Evolutionary conservation across 2,113 vertebrate genomes (phyloP), one percentile per base, ranked within the genome.

Genomic region (Pteropus alecto): DNA sequence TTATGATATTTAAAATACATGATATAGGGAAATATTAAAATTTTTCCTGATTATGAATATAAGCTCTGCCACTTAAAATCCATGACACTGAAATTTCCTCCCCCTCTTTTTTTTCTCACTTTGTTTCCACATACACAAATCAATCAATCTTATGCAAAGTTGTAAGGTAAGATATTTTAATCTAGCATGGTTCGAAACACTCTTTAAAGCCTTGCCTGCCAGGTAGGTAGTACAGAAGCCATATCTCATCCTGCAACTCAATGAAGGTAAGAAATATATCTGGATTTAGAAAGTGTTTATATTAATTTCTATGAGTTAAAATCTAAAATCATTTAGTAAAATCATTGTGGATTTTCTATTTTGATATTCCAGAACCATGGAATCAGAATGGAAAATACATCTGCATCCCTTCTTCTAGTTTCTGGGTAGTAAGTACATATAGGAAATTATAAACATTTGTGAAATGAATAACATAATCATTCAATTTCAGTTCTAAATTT

Each of bases 1-100:
- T 89, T 78, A 94, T 87, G 82, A 48, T 88, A 90, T 86, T 79
- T 95, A 93, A 91, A 96, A 92, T 87, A 94, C 58, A 92, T 70
- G 11, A 4, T 74, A 26, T 78, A 96, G 65, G 35, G 21, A 90
- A 93, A 95, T 84, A 60, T 78, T 84, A 94, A 90, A 92, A 78
- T 92, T 94, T 91, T 43, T 95, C 26, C 26, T 58, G 43, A 30
- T 8, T 93, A 38, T 91, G 56, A 94, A 83, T 91, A 86, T 86
- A 93, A 70, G 19, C 43, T 88, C 51, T 92, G 78, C 33, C 68
- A 60, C 43, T 96, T 97, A 82, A 95, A 95, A 96, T 60, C 30
- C 22, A 91, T 93, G 77, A 70, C 65, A 97, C 24, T 58, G 56
- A 94, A 94, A 91, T 83, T 83, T 94, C 87, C 61, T 92, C n/a